Evolutionary conservation across 2,888 invertebrate species (phyloP).

Genomic region (Athrips mouffetella): DNA sequence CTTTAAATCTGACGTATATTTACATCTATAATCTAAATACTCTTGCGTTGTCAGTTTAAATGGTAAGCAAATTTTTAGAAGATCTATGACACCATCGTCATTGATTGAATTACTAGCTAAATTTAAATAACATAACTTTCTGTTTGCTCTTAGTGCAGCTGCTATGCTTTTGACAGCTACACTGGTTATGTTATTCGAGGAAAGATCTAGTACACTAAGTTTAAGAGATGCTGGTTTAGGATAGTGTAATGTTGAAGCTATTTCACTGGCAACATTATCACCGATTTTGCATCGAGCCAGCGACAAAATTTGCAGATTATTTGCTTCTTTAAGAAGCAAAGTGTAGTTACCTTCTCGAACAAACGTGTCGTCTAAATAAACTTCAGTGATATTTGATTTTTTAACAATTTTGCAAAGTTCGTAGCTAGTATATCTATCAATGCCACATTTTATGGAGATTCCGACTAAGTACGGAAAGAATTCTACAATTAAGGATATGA

Average conservation of each 20-base stretch:
- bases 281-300: constrained; percentile 34
- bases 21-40: background rate
- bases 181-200: constrained; percentile 36
- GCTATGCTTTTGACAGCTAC: constrained; percentile 30
- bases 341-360: constrained; percentile 32
- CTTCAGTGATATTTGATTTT: constrained; percentile 30
- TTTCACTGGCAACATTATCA: constrained; percentile 27
- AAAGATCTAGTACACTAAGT: constrained; percentile 30
- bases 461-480: background rate
- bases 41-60: background rate
- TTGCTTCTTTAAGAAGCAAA: constrained; percentile 27
- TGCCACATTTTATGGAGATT: constrained; percentile 29
- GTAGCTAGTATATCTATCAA: constrained; percentile 28
- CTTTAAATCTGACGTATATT: background rate
- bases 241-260: constrained; percentile 26
- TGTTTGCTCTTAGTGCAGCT: constrained; percentile 31
- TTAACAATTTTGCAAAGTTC: constrained; percentile 32
- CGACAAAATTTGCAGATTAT: constrained; percentile 29
- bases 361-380: constrained; percentile 31
- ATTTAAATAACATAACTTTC: constrained; percentile 33
- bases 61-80: background rate
- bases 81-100: constrained; percentile 29
- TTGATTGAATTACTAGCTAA: constrained; percentile 33
- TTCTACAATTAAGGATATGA: background rate
- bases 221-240: constrained; percentile 30